These are phyloP conservation scores for Aphis gossypii DNA, from an alignment of 1,140 invertebrate species.

Conservation along the genomic window DNA sequence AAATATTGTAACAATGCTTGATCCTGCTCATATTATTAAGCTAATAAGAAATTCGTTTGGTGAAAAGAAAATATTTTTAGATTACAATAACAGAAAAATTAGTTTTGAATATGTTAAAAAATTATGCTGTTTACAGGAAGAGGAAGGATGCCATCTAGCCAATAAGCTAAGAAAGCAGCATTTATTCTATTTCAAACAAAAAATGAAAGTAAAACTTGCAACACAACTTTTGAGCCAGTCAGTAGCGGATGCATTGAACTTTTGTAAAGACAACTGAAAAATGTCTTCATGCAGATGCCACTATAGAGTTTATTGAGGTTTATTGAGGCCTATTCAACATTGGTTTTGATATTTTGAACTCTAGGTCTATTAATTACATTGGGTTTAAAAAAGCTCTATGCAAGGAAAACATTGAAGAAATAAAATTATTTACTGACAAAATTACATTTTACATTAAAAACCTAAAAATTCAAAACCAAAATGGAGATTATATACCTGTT, in stretches of 20 bases:
- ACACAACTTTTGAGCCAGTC: constrained; percentile 63
- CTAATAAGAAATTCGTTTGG: constrained; percentile 55
- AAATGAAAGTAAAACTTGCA: constrained; percentile 63
- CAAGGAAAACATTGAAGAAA: neutral
- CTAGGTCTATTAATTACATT: neutral
- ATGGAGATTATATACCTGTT: neutral
- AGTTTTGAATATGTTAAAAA: constrained; percentile 61
- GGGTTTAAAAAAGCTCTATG: neutral
- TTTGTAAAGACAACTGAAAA: neutral
- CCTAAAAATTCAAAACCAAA: neutral
- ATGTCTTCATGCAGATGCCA: neutral
- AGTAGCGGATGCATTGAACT: constrained; percentile 60
- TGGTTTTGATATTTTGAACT: neutral
- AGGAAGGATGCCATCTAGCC: constrained; percentile 61
- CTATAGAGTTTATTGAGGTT: neutral
- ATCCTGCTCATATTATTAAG: constrained; percentile 57
- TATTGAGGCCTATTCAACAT: too few species aligned
- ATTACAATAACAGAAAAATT: constrained; percentile 60
- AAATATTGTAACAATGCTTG: constrained; percentile 59
- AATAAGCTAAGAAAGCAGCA: constrained; percentile 63
- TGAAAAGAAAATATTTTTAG: constrained; percentile 56
- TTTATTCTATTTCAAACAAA: constrained; percentile 61
- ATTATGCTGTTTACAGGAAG: constrained; percentile 61
- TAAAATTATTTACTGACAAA: neutral
- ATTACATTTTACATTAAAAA: neutral